Conservation (phyloP, 2,113 vertebrate species). For the Saguinus midas region DNA sequence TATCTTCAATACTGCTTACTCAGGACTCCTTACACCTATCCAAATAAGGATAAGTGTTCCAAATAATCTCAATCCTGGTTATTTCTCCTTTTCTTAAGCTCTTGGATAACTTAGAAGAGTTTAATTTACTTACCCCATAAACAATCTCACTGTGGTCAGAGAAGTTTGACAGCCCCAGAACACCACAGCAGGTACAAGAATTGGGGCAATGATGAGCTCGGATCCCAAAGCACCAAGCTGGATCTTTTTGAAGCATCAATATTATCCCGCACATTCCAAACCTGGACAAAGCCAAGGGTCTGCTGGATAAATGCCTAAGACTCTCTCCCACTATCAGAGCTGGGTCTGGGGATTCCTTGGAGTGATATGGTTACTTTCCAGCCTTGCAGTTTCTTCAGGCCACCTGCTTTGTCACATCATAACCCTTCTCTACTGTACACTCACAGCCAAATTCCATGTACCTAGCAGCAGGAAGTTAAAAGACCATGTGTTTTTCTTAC, state of each 20-base stretch:
- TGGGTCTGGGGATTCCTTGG: background rate
- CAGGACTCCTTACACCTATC: background rate
- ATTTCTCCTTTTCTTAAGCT: background rate
- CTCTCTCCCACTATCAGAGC: background rate
- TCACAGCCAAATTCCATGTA: too few species aligned
- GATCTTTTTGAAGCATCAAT: background rate
- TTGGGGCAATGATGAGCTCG: background rate
- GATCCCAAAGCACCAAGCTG: background rate
- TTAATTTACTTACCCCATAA: background rate
- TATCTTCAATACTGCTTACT: background rate
- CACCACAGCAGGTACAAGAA: background rate
- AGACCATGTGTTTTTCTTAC: background rate
- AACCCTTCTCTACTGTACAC: background rate
- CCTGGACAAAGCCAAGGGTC: background rate
- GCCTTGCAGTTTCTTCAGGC: background rate
- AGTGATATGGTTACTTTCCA: fast-evolving
- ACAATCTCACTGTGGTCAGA: background rate
- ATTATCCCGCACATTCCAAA: background rate
- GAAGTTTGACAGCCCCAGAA: background rate
- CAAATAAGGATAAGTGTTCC: background rate
- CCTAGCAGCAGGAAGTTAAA: background rate
- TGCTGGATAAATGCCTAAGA: background rate
- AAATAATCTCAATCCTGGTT: background rate
- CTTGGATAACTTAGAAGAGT: background rate
- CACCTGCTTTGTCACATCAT: background rate